Evolutionary conservation across 30 jellyfish, hydroid and myxozoan genomes (phyloP).

Genomic region (Nemopilema nomurai): DNA sequence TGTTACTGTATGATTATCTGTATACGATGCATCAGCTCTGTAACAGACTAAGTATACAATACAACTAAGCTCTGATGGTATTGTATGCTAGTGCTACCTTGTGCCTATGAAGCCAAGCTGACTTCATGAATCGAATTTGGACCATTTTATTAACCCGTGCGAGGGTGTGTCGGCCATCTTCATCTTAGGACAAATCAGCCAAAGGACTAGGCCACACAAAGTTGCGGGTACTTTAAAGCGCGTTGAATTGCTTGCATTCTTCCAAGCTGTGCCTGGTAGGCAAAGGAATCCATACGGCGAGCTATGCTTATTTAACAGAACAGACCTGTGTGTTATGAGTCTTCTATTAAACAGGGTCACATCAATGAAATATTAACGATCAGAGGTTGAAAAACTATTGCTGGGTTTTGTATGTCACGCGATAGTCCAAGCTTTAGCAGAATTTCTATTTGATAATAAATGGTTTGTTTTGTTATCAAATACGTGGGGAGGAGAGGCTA

Average conservation of each 20-base stretch:
- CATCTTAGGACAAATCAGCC: too few relatives aligned
- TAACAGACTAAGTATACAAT: not conserved
- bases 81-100: not conserved
- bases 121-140: not conserved
- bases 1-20: not conserved
- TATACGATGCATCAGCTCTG: not conserved
- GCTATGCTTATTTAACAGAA: not conserved
- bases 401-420: not conserved
- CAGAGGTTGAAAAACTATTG: too few relatives aligned
- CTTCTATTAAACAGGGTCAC: not conserved
- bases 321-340: not conserved
- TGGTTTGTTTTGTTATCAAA: not conserved
- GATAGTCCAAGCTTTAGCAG: too few relatives aligned
- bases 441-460: too few relatives aligned
- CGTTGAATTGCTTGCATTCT: too few relatives aligned
- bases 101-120: not conserved
- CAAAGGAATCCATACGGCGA: too few relatives aligned
- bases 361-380: not conserved
- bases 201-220: too few relatives aligned
- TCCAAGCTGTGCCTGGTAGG: too few relatives aligned
- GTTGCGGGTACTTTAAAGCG: too few relatives aligned
- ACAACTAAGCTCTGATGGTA: not conserved
- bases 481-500: not conserved
- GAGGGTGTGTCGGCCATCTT: too few relatives aligned
- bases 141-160: too few relatives aligned